Evolutionary conservation across 2,797 vertebrate genomes (phyloP).

Genomic region (Eulemur coronatus): DNA sequence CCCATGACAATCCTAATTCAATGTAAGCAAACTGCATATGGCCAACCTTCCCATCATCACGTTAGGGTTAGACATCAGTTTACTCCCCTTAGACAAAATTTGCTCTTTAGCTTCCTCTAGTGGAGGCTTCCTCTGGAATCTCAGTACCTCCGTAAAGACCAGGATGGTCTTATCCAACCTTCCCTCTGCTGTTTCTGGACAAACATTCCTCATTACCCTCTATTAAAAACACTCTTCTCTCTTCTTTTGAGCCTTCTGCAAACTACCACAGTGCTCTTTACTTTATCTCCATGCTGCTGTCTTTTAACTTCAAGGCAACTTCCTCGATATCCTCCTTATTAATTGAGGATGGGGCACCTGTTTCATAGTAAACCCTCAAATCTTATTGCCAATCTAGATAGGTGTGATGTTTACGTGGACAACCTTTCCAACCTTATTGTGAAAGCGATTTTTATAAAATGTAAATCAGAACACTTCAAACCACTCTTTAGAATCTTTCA

Average conservation of each 20-base stretch:
- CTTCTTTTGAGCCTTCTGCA: not conserved
- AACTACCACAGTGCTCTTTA: not conserved
- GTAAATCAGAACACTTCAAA: not conserved
- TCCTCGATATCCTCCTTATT: not conserved
- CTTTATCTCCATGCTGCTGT: not conserved
- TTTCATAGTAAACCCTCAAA: not conserved
- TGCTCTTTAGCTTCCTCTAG: not conserved
- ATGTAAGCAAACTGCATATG: not conserved
- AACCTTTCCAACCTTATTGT: not conserved
- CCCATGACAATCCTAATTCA: not conserved
- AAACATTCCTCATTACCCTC: not conserved
- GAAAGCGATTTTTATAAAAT: not conserved
- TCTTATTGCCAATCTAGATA: not conserved
- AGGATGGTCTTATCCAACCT: not conserved
- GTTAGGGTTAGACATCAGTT: not conserved
- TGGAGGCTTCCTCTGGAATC: not conserved
- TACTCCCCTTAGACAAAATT: not conserved
- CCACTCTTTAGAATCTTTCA: not conserved
- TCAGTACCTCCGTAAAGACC: not conserved
- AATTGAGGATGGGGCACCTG: not conserved
- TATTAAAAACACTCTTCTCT: not conserved
- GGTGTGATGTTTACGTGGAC: not conserved
- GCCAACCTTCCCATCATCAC: not conserved
- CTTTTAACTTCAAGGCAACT: not conserved
- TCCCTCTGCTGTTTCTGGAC: not conserved